A percentile compares a stretch with the other conserved stretches of the same genome.
Evolutionary conservation across 2,113 vertebrate genomes (phyloP).

Genomic region (Todiramphus chloris): DNA sequence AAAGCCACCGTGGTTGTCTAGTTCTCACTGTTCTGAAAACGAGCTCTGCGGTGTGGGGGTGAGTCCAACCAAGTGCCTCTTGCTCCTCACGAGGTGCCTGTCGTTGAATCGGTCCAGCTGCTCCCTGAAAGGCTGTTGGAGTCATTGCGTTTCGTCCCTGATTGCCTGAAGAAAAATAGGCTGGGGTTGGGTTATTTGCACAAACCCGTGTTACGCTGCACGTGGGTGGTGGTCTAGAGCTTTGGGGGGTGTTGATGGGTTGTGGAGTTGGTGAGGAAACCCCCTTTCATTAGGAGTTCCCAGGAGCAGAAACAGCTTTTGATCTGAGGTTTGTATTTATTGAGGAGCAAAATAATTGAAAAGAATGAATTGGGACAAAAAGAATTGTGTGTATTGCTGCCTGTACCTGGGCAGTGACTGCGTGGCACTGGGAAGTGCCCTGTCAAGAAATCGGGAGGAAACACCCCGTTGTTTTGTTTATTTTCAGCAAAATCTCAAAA

Average conservation of each 20-base stretch:
- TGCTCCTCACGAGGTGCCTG: neutral
- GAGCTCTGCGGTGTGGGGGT: no score
- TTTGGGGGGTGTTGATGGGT: neutral
- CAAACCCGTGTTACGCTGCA: accelerated
- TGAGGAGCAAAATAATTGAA: neutral
- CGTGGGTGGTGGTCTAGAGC: accelerated
- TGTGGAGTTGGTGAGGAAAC: neutral
- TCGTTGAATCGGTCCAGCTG: neutral
- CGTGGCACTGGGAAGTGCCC: neutral
- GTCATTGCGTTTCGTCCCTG: neutral
- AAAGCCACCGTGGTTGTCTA: neutral
- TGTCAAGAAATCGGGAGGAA: accelerated
- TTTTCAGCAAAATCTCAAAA: slow-evolving; percentile 92
- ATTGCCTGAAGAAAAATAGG: neutral
- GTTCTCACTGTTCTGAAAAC: neutral
- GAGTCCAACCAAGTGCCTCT: neutral
- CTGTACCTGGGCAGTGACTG: accelerated
- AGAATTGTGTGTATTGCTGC: neutral
- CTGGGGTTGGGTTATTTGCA: no score
- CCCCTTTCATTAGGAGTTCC: neutral
- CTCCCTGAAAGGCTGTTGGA: neutral
- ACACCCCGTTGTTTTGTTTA: neutral
- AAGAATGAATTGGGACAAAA: neutral
- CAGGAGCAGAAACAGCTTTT: neutral
- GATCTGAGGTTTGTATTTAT: neutral